phyloP scores from a whole-genome alignment of 2,113 vertebrate genomes.

The Eurystomus gularis region DNA sequence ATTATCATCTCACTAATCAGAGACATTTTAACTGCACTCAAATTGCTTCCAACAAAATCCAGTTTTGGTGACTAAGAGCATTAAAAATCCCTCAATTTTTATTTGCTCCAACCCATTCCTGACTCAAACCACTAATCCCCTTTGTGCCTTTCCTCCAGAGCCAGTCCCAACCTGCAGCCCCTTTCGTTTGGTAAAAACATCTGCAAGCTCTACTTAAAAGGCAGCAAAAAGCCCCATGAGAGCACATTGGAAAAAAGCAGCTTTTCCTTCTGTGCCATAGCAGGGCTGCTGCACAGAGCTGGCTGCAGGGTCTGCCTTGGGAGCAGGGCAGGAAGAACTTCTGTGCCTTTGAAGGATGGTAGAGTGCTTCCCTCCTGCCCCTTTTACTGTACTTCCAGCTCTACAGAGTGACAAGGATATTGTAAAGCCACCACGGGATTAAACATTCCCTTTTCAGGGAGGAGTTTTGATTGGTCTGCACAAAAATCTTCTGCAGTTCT shows the following conservation, averaged over 20 bases:
- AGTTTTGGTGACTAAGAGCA: conserved; percentile 46
- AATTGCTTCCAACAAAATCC: conserved; percentile 13
- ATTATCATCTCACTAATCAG: not conserved
- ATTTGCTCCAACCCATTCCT: conserved; percentile 48
- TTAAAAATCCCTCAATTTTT: not conserved
- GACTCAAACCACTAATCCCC: conserved; percentile 68
- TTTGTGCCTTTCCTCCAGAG: conserved; percentile 42
- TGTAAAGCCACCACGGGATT: not conserved
- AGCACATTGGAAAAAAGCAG: not conserved
- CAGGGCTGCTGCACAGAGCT: not conserved
- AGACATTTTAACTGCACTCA: not conserved
- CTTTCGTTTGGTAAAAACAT: not conserved
- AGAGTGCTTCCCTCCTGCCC: not conserved
- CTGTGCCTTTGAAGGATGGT: not conserved
- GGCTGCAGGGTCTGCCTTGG: not conserved
- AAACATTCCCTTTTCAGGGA: not conserved
- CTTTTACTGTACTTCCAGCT: not conserved
- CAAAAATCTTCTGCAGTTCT: not conserved
- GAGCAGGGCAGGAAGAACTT: not conserved
- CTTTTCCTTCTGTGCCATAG: not conserved
- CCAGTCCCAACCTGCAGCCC: conserved; percentile 60
- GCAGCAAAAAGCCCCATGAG: not conserved
- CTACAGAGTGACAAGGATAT: not conserved
- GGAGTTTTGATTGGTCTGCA: not conserved
- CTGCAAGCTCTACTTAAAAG: conserved; percentile 28